phyloP scores from a whole-genome alignment of 2,113 vertebrate species.

The Pygoscelis antarcticus region DNA sequence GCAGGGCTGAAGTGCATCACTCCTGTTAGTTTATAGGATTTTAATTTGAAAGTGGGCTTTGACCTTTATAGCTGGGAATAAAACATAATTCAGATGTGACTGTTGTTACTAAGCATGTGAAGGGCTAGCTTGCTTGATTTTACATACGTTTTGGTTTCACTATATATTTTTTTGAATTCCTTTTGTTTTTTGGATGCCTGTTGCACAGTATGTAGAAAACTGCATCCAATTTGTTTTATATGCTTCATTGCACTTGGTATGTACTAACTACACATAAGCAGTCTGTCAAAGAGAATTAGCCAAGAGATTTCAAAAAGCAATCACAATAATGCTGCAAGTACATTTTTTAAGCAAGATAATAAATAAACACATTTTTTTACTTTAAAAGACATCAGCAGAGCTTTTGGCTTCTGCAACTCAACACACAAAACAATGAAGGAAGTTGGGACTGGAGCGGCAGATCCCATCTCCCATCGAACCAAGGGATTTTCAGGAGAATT shows the following conservation, averaged over 20 bases:
- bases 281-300: background rate
- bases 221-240: background rate
- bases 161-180: background rate
- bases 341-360: background rate
- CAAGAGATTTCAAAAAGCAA: background rate
- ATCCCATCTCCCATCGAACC: rapidly evolving
- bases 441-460: background rate
- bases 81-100: background rate
- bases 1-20: background rate
- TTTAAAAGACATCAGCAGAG: background rate
- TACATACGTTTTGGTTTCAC: background rate
- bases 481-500: background rate
- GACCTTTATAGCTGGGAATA: background rate
- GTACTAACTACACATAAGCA: background rate
- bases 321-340: background rate
- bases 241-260: background rate
- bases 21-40: background rate
- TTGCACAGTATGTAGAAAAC: background rate
- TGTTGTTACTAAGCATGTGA: background rate
- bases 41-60: background rate
- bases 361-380: background rate
- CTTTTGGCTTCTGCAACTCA: background rate
- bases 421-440: background rate
- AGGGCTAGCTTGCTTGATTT: background rate
- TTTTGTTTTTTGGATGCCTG: background rate